These are phyloP conservation scores for Seira musarum DNA, from an alignment of 2,888 invertebrate species.

Conservation along the genomic window DNA sequence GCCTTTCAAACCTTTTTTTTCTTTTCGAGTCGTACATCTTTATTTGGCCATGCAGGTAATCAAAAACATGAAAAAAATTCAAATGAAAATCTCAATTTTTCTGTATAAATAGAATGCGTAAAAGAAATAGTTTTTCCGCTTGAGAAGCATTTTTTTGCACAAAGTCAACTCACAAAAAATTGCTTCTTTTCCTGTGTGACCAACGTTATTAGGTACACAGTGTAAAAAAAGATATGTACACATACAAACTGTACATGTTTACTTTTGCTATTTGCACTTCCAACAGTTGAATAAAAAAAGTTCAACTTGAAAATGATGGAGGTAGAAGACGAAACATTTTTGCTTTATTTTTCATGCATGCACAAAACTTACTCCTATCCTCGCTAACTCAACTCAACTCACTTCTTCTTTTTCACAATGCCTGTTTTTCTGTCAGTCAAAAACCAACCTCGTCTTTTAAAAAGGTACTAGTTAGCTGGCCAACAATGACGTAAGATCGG, in stretches of 20 bases:
- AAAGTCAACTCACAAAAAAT: slow-evolving; percentile 6
- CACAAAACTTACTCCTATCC: not conserved
- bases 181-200: not conserved
- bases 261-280: slow-evolving; percentile 26
- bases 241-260: slow-evolving; percentile 1
- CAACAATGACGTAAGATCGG: slow-evolving; percentile 37
- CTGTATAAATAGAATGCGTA: too few species aligned
- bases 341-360: slow-evolving; percentile 5
- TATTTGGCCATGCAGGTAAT: too few species aligned
- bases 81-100: too few species aligned
- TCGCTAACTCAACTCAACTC: too few species aligned
- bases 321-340: not conserved
- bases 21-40: too few species aligned
- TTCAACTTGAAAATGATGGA: slow-evolving; percentile 1
- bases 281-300: slow-evolving; percentile 2
- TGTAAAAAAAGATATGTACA: not conserved
- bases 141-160: not conserved
- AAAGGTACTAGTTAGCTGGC: not conserved
- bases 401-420: slow-evolving; percentile 4
- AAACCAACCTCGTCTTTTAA: not conserved
- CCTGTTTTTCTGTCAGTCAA: not conserved
- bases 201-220: not conserved
- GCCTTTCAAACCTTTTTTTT: too few species aligned
- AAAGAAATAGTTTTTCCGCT: too few species aligned
- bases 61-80: too few species aligned